Percentiles rank a stretch among this genome's conserved stretches.
These are phyloP conservation scores for Podarcis siculus DNA, from an alignment of 2,797 vertebrate genomes.

Conservation along the genomic window DNA sequence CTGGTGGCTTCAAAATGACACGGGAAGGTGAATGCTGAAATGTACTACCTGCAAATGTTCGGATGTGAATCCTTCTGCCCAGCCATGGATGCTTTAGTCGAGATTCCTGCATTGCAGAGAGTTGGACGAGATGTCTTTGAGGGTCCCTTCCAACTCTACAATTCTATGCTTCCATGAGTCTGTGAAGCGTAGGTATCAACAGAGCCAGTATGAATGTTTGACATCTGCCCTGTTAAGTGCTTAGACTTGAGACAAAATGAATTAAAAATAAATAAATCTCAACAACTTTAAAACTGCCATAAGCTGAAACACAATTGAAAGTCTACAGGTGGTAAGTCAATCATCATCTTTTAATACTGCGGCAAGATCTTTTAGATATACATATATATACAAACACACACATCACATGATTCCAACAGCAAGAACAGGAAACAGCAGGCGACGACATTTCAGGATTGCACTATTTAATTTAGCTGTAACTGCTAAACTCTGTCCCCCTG, in stretches of 20 bases:
- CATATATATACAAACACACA: constrained; percentile 14
- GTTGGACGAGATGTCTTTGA: no score
- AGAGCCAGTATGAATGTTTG: neutral
- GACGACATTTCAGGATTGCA: constrained; percentile 34
- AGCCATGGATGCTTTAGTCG: no score
- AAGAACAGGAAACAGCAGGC: constrained; percentile 43
- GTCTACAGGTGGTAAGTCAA: neutral
- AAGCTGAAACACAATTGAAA: neutral
- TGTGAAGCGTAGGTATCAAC: neutral
- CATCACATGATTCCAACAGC: constrained; percentile 40
- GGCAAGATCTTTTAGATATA: constrained; percentile 25
- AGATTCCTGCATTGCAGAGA: no score
- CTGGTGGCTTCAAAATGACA: neutral
- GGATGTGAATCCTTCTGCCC: no score
- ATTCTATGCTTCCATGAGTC: no score
- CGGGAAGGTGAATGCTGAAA: neutral
- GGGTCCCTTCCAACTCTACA: no score
- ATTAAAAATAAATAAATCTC: neutral
- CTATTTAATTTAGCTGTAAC: constrained; percentile 24
- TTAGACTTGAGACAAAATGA: neutral
- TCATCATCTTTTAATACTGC: constrained; percentile 61
- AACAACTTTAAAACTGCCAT: neutral
- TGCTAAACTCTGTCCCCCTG: neutral
- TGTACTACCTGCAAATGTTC: no score
- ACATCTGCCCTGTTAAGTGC: neutral